Percentiles rank a stretch among this genome's conserved stretches.
phyloP scores from a whole-genome alignment of 2,113 vertebrate genomes.

The Circaetus gallicus region DNA sequence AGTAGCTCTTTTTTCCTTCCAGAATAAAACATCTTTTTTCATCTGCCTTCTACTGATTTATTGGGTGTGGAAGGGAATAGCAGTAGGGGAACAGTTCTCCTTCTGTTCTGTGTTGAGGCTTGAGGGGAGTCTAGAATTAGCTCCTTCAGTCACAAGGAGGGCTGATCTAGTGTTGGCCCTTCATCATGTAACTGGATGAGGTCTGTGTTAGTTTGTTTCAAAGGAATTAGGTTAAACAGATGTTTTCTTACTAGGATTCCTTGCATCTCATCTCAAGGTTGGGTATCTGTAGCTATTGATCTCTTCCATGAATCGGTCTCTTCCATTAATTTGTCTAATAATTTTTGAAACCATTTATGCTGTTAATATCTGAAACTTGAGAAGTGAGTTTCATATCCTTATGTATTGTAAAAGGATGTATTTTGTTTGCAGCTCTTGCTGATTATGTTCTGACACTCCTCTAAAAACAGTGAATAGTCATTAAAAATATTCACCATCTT shows the following conservation, averaged over 20 bases:
- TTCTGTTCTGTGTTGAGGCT: background rate
- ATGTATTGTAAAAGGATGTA: background rate
- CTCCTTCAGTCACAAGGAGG: background rate
- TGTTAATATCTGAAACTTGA: background rate
- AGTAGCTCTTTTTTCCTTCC: background rate
- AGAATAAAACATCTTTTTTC: conserved; percentile 8
- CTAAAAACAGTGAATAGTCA: background rate
- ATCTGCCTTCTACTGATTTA: background rate
- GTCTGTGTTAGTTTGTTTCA: background rate
- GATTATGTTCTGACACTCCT: background rate
- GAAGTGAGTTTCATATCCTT: background rate
- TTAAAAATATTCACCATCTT: background rate
- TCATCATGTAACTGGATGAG: background rate
- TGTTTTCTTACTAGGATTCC: background rate
- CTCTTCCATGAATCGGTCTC: background rate
- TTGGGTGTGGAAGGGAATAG: background rate
- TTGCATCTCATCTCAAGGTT: background rate
- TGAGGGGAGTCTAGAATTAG: background rate
- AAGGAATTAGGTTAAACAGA: background rate
- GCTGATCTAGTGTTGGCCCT: background rate
- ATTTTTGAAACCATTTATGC: background rate
- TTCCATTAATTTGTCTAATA: background rate
- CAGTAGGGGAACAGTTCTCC: background rate
- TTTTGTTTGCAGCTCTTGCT: background rate
- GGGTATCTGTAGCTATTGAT: background rate